Percentiles rank a stretch among this genome's conserved stretches.
These are phyloP conservation scores for Poeciliopsis prolifica DNA, from an alignment of 2,113 vertebrate genomes.

Conservation along the genomic window DNA sequence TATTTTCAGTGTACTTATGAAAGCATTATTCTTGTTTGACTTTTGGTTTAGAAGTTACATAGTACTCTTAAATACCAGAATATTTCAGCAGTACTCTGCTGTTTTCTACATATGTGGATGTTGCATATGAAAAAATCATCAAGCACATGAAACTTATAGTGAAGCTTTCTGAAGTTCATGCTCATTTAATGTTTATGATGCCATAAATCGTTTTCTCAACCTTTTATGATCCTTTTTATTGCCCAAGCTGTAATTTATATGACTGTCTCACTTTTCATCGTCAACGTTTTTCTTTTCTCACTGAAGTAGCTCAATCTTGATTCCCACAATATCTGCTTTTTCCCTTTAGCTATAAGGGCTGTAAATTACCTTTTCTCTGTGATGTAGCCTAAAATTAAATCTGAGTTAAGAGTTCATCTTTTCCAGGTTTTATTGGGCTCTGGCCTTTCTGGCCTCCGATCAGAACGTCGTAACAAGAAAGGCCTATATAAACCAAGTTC, in stretches of 20 bases:
- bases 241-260: background rate
- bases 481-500: too few relatives aligned
- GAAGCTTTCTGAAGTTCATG: background rate
- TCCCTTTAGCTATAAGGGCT: constrained; percentile 14
- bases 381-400: constrained; percentile 8
- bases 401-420: constrained; percentile 5
- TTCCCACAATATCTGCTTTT: constrained; percentile 4
- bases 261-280: background rate
- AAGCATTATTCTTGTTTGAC: constrained; percentile 7
- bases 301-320: constrained; percentile 9
- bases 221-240: constrained; percentile 7
- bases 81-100: background rate
- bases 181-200: background rate
- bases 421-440: background rate
- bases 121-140: background rate
- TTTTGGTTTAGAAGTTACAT: background rate
- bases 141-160: background rate
- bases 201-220: constrained; percentile 5
- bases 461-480: background rate
- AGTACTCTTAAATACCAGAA: background rate
- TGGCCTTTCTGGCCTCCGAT: background rate
- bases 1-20: background rate
- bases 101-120: background rate
- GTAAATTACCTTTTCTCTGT: background rate
- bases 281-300: background rate